These are phyloP conservation scores for Melitaea athalia DNA, from an alignment of 2,888 invertebrate genomes.

Conservation along the genomic window DNA sequence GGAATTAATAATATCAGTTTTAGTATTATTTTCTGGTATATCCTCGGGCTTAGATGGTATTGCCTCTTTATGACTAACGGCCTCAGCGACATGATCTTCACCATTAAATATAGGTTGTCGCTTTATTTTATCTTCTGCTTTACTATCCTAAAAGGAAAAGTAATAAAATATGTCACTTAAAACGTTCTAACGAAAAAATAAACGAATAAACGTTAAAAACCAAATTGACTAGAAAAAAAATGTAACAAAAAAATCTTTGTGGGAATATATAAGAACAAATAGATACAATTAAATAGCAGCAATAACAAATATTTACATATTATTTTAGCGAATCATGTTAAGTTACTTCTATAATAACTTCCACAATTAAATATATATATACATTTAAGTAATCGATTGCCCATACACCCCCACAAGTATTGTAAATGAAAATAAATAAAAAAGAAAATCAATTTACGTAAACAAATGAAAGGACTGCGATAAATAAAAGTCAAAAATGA, in stretches of 20 bases:
- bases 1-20: conserved; percentile 69
- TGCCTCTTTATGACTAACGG: conserved; percentile 66
- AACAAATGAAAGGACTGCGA: conserved; percentile 67
- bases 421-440: conserved; percentile 61
- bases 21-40: conserved; percentile 66
- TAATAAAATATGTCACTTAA: conserved; percentile 34
- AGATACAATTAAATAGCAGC: conserved; percentile 27
- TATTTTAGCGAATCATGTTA: neutral
- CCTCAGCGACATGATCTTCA: conserved; percentile 71
- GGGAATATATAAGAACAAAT: conserved; percentile 75
- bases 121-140: conserved; percentile 65
- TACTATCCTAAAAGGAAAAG: conserved; percentile 70
- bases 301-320: conserved; percentile 28
- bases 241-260: conserved; percentile 58
- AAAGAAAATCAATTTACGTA: conserved; percentile 64
- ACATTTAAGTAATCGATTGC: conserved; percentile 60
- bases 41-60: conserved; percentile 70
- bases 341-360: conserved; percentile 5
- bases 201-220: conserved; percentile 44
- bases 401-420: conserved; percentile 80
- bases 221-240: conserved; percentile 50
- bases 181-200: conserved; percentile 34
- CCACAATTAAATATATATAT: conserved; percentile 4
- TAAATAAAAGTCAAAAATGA: conserved; percentile 75
- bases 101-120: conserved; percentile 68